Evolutionary conservation across 2,113 vertebrate species (phyloP).

Genomic region (Grus americana): DNA sequence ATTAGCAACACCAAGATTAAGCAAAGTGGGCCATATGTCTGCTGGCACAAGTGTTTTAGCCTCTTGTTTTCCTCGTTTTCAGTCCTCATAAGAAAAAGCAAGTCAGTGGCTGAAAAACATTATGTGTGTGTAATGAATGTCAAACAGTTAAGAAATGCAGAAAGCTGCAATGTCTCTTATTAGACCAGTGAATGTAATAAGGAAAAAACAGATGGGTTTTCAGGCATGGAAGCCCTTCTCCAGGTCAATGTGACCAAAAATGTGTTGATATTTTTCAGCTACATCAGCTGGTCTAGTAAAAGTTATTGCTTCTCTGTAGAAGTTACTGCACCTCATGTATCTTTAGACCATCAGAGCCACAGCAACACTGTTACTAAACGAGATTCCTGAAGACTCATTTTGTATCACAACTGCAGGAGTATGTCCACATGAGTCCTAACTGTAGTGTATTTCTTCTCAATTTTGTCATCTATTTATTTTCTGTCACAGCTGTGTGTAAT

Average conservation of each 20-base stretch:
- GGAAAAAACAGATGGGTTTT: neutral
- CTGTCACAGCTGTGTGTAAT: slow-evolving; percentile 46
- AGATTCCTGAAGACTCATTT: slow-evolving; percentile 1
- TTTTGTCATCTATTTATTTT: slow-evolving; percentile 59
- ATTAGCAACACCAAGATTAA: neutral
- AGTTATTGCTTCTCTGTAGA: slow-evolving; percentile 3
- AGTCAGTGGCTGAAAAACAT: neutral
- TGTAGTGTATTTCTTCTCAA: slow-evolving; percentile 32
- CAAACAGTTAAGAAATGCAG: neutral
- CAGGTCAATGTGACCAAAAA: neutral
- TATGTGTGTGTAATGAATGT: neutral
- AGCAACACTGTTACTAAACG: neutral
- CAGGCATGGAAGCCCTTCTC: neutral
- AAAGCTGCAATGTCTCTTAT: slow-evolving; percentile 6
- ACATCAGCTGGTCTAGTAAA: slow-evolving; percentile 4
- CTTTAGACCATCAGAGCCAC: neutral
- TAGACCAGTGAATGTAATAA: neutral
- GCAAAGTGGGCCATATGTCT: neutral
- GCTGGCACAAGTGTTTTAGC: neutral
- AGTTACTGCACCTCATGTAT: slow-evolving; percentile 10
- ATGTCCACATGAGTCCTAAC: slow-evolving; percentile 11
- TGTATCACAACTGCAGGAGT: neutral
- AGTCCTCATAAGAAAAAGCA: neutral
- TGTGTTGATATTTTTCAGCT: neutral
- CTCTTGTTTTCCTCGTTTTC: neutral